Percentiles rank a stretch among this genome's conserved stretches.
These are phyloP conservation scores for Drosophila sp. DNA, from an alignment of 1,140 invertebrate genomes.

Conservation along the genomic window DNA sequence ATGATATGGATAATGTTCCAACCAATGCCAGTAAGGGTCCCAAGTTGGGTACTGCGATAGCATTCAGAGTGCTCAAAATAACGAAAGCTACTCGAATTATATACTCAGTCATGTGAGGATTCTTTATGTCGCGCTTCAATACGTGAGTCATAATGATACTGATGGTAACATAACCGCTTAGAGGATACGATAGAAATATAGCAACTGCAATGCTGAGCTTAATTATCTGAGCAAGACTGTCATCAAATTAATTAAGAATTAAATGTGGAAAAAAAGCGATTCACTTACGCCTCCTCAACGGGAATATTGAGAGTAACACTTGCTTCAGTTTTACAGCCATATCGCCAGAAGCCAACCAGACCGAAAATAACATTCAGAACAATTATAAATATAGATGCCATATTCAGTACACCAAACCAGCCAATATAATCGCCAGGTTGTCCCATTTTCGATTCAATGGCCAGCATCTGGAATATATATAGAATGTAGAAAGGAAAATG, in stretches of 20 bases:
- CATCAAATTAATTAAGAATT: not conserved
- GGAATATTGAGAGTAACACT: constrained; percentile 49
- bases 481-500: not conserved
- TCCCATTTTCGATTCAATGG: constrained; percentile 50
- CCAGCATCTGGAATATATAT: constrained; percentile 39
- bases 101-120: constrained; percentile 28
- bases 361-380: constrained; percentile 26
- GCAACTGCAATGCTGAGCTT: constrained; percentile 32
- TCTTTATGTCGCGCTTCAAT: not conserved
- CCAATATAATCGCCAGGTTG: constrained; percentile 42
- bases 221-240: constrained; percentile 30
- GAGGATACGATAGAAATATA: constrained; percentile 48
- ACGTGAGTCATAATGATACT: constrained; percentile 48
- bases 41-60: constrained; percentile 48
- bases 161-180: constrained; percentile 54
- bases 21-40: constrained; percentile 54
- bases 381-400: constrained; percentile 1
- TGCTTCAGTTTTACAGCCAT: constrained; percentile 1
- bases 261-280: not conserved
- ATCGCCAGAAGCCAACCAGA: constrained; percentile 56
- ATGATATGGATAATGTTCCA: constrained; percentile 54
- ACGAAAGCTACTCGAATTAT: constrained; percentile 14
- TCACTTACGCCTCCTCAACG: constrained; percentile 40
- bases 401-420: constrained; percentile 33
- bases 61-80: constrained; percentile 27